Base-by-base conservation (phyloP, 2,113 vertebrate species). In the Ia io region DNA sequence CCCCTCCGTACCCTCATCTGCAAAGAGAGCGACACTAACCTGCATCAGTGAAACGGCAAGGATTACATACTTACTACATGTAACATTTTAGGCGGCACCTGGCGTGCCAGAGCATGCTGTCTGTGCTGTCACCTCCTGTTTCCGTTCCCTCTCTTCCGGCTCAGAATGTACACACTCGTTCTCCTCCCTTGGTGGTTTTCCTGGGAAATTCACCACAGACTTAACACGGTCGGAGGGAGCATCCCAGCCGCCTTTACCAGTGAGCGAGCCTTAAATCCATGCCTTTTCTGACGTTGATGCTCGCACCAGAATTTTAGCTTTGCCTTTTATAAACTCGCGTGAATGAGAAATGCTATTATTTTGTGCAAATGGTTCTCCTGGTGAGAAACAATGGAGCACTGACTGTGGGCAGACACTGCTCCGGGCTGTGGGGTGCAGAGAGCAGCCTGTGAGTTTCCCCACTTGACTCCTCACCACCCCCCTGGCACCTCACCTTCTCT, bases 401-500 rank as follows among this genome's bases (percentile, higher is more conserved):
- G 42, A 2, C 7, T 59, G 67, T 28, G 22, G 30, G 11, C 35
- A 13, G 25, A 18, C 32, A 61, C 2, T 17, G 4, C 40, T 74
- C 56, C 42, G 30, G 18, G 10, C 8, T 32, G 40, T 49, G 53
- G 53, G 11, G 16, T 13, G 2, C 11, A 65, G 40, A 42, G 40
- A 42, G 40, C 40, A 42, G 40, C 40, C 40, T 42, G 5, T 42
- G 18, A 13, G 30, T 13, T 28, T 17, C 40, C 6, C 11, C 12
- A 9, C 11, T 28, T 65, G 2, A 22, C 12, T 25, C 20, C 20
- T 47, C 14, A 0, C 9, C 42, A 8, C 1, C 28, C 16, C 16
- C 6, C 1, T 23, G 13, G 11, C 0, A 35, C 8, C 18, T 5
- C 2, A 1, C 2, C 25, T n/a, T n/a, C 37, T 20, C 20, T 67